These are phyloP conservation scores for Ptychochromis oligacanthus DNA, from an alignment of 2,113 vertebrate genomes.

Conservation along the genomic window DNA sequence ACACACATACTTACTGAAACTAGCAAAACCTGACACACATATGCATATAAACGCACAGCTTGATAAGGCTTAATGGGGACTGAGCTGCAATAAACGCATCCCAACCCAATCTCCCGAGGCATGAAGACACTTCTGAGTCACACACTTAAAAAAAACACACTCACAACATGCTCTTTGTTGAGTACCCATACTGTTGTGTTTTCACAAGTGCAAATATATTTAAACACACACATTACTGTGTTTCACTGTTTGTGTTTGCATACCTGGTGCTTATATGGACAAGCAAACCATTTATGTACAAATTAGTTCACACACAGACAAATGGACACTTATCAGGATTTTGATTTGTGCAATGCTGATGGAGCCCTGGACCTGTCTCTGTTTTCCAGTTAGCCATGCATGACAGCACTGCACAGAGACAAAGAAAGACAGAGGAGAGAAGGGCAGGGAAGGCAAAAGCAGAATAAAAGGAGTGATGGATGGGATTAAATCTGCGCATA, in stretches of 20 bases:
- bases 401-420: constrained; percentile 13
- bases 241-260: constrained; percentile 15
- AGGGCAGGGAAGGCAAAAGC: background rate
- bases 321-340: constrained; percentile 8
- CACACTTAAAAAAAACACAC: background rate
- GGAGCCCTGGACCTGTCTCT: constrained; percentile 27
- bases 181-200: constrained; percentile 22
- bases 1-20: background rate
- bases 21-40: constrained; percentile 9
- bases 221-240: background rate
- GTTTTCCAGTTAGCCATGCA: constrained; percentile 43
- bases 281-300: constrained; percentile 22
- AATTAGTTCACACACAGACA: constrained; percentile 17
- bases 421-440: background rate
- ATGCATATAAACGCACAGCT: constrained; percentile 16
- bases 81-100: constrained; percentile 37
- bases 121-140: constrained; percentile 31
- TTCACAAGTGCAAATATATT: constrained; percentile 45
- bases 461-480: background rate
- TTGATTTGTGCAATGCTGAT: constrained; percentile 29
- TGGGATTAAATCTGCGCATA: background rate
- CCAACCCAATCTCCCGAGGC: constrained; percentile 12
- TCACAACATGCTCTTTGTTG: constrained; percentile 33
- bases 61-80: constrained; percentile 57
- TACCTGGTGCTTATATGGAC: background rate